Percentiles rank a stretch among this genome's conserved stretches.
These are phyloP conservation scores for Falco concolor DNA, from an alignment of 2,797 vertebrate species.

Conservation along the genomic window DNA sequence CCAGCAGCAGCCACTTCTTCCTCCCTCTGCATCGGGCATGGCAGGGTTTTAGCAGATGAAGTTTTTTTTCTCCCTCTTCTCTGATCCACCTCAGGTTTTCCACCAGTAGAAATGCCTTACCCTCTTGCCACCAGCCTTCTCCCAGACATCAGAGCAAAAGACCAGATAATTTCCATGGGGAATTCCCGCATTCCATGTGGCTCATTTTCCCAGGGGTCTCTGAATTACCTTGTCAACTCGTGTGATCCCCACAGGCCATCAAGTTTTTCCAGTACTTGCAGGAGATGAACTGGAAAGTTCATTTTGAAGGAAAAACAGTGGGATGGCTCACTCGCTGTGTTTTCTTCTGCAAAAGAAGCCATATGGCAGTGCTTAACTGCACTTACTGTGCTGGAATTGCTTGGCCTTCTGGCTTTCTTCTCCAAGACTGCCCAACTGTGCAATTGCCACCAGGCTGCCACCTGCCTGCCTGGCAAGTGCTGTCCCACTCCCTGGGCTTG, in stretches of 20 bases:
- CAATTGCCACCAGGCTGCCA: not conserved
- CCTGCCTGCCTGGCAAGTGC: not conserved
- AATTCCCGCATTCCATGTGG: not conserved
- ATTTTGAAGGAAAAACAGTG: not conserved
- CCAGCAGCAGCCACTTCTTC: not conserved
- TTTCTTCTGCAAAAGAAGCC: not conserved
- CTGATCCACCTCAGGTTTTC: not conserved
- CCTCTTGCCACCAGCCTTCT: not conserved
- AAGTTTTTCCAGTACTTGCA: not conserved
- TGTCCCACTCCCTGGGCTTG: not conserved
- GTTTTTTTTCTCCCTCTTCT: not conserved
- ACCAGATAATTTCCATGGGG: rapidly evolving
- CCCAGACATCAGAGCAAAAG: not conserved
- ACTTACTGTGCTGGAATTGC: not conserved
- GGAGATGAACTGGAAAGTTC: not conserved
- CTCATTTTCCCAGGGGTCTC: not conserved
- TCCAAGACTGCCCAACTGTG: constrained; percentile 1
- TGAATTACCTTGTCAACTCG: not conserved
- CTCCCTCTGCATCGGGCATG: too few relatives aligned
- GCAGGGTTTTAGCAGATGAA: not conserved
- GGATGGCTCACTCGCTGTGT: not conserved
- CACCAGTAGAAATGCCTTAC: not conserved
- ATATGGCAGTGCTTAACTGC: not conserved
- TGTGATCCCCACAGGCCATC: too few relatives aligned
- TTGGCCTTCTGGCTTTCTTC: not conserved